Conservation (phyloP, 2,888 invertebrate species). For the Syritta pipiens region DNA sequence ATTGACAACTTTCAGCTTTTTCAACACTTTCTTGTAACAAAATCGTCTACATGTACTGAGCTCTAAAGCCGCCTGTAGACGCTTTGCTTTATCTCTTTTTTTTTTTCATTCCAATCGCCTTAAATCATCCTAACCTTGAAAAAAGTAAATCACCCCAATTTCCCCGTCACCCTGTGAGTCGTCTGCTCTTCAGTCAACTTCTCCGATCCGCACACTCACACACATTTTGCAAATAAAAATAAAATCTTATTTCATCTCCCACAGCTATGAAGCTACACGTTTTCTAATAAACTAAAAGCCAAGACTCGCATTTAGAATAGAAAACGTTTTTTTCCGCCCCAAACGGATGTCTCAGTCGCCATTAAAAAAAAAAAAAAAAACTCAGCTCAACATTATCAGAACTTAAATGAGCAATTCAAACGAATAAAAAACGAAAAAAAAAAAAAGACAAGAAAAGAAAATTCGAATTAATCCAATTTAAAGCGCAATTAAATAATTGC, state of each 20-base stretch:
- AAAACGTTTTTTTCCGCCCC: neutral
- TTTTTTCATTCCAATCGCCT: too few species aligned
- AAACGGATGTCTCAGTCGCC: conserved; percentile 13
- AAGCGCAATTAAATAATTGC: conserved; percentile 41
- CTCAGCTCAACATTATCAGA: conserved; percentile 11
- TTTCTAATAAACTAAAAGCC: conserved; percentile 21
- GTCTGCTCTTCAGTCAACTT: neutral
- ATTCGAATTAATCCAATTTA: conserved; percentile 2
- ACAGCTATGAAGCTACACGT: neutral
- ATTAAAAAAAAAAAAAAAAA: neutral
- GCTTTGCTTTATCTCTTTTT: too few species aligned
- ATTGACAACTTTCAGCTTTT: too few species aligned
- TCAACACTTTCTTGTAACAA: too few species aligned
- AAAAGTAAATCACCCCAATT: too few species aligned
- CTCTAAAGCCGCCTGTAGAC: too few species aligned
- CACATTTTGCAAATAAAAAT: neutral
- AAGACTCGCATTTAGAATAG: neutral
- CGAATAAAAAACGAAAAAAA: too few species aligned
- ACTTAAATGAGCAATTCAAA: conserved; percentile 1
- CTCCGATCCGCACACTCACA: neutral
- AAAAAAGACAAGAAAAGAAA: conserved; percentile 1
- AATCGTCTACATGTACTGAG: too few species aligned
- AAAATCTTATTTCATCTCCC: neutral
- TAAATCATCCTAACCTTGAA: too few species aligned
- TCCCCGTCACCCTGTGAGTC: too few species aligned